These are phyloP conservation scores for Scaptomyza montana DNA, from an alignment of 1,140 invertebrate genomes.

Conservation along the genomic window DNA sequence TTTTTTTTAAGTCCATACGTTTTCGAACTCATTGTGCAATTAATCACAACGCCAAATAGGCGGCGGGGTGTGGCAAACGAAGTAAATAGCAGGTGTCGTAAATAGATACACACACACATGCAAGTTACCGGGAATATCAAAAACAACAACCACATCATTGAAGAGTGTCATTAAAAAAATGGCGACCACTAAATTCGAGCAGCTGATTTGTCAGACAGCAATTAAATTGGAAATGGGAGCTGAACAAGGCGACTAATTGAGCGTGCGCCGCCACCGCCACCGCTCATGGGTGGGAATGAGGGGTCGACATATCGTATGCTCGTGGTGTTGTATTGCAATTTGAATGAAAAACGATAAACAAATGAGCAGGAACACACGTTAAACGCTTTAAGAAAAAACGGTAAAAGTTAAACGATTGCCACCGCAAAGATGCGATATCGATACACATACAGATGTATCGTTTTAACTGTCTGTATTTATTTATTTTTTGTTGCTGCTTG, in stretches of 20 bases:
- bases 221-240: conserved; percentile 55
- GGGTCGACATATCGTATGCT: not conserved
- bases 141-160: conserved; percentile 16
- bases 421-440: conserved; percentile 60
- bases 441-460: conserved; percentile 51
- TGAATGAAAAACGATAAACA: conserved; percentile 68
- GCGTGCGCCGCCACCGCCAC: conserved; percentile 8
- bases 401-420: conserved; percentile 75
- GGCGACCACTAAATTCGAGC: conserved; percentile 43
- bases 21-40: conserved; percentile 35
- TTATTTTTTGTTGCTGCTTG: conserved; percentile 10
- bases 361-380: conserved; percentile 70
- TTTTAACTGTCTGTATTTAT: conserved; percentile 36
- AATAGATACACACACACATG: conserved; percentile 25
- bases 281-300: not conserved
- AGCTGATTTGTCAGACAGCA: conserved; percentile 47
- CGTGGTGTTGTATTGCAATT: conserved; percentile 54
- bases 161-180: conserved; percentile 28
- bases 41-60: conserved; percentile 28
- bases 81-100: conserved; percentile 44
- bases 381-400: conserved; percentile 44
- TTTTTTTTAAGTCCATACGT: conserved; percentile 22
- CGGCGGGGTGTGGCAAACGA: conserved; percentile 13
- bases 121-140: conserved; percentile 21
- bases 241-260: conserved; percentile 41